Base-by-base conservation (phyloP, 2,797 vertebrate species). In the Silurus lanzhouensis region DNA sequence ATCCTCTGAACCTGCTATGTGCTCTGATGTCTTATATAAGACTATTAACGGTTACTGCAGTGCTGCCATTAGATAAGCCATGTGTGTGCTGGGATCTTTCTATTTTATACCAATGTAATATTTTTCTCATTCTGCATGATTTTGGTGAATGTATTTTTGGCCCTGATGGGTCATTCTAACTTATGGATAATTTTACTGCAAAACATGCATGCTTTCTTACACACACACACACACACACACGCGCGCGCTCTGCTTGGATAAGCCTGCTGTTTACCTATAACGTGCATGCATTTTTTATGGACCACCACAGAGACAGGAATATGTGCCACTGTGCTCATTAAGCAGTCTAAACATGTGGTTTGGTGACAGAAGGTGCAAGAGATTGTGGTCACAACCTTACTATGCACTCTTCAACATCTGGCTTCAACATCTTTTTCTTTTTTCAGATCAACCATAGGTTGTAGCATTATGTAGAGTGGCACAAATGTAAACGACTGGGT, bases 251-350 rank as follows among this genome's bases (percentile, higher is more conserved):
- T 52, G 74, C 68, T 89, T 85, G 82, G 88, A 90, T 88, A 86
- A 63, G 87, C 83, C 60, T 88, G 87, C 90, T 92, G 90, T 93
- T 94, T 92, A 90, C 67, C 85, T 74, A 60, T 89, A 85, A 82
- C 87, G 14, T 25, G 90, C 89, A 91, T 94, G 89, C 88, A 93
- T 94, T 91, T 93, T 93, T 93, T 88, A 93, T 92, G 66, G 89
- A 86, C 83, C 79, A 84, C 89, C 88, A 57, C 48, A 85, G 83
- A 84, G 82, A 84, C n/a, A 52, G 81, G 27, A 67, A 61, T 84
- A 63, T 78, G 80, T 85, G 25, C 78, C 83, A 58, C 27, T 85
- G 82, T 84, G 83, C 85, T 83, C 89, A 89, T 90, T 89, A 91
- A 86, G 87, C n/a, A 71, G 82, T 89, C 77, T 79, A 88, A 86